These are phyloP conservation scores for Rhabdornis inornatus DNA, from an alignment of 2,113 vertebrate genomes.

Conservation along the genomic window DNA sequence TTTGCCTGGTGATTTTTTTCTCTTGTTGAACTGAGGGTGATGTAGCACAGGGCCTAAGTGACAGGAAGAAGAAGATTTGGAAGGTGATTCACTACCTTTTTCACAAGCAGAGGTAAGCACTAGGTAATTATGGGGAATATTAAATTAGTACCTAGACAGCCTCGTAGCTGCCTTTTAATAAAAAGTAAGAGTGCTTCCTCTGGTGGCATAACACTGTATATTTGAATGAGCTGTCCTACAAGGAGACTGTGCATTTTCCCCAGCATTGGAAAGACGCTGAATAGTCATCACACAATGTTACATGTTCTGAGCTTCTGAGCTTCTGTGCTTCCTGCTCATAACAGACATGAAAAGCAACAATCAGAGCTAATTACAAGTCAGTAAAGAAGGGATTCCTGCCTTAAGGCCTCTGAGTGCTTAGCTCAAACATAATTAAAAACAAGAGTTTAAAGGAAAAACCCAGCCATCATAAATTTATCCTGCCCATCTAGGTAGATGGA, in stretches of 20 bases:
- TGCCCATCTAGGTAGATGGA: background rate
- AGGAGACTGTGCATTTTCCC: background rate
- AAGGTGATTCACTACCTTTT: background rate
- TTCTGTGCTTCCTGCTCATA: background rate
- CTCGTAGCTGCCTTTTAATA: slow-evolving; percentile 17
- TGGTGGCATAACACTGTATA: background rate
- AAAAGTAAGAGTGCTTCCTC: background rate
- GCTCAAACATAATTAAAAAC: background rate
- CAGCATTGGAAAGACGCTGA: background rate
- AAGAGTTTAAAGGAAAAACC: background rate
- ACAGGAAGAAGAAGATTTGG: background rate
- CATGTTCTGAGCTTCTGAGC: background rate
- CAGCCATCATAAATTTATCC: background rate
- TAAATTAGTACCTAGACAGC: slow-evolving; percentile 29
- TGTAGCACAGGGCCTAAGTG: background rate
- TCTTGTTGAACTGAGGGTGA: background rate
- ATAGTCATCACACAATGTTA: background rate
- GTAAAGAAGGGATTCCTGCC: background rate
- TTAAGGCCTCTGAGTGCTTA: background rate
- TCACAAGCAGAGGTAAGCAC: background rate
- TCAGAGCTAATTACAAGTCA: background rate
- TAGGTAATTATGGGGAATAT: background rate
- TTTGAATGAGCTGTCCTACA: background rate
- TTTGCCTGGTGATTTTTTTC: background rate
- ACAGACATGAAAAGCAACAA: background rate